phyloP scores from a whole-genome alignment of 2,888 invertebrate genomes.

The Sesia apiformis region DNA sequence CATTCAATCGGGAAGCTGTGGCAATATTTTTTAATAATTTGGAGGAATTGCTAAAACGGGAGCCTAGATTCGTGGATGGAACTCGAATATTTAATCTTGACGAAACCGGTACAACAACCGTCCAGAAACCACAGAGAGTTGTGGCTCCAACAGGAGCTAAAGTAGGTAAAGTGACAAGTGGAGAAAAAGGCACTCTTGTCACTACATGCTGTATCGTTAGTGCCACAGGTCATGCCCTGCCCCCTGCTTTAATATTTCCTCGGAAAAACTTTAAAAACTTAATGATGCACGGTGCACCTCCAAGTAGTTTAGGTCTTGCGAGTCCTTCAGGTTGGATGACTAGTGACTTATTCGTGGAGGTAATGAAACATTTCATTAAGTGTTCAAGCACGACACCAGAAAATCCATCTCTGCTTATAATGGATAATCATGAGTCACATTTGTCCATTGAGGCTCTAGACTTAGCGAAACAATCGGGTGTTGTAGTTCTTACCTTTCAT shows the following conservation, averaged over 20 bases:
- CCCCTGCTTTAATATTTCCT: neutral
- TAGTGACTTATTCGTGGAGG: neutral
- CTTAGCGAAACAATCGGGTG: neutral
- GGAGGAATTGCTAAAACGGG: too few species aligned
- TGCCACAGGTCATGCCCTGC: neutral
- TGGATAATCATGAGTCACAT: neutral
- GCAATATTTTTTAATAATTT: too few species aligned
- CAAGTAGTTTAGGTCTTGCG: neutral
- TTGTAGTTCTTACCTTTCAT: neutral
- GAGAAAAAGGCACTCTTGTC: neutral
- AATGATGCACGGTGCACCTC: neutral
- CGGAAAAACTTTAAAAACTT: neutral
- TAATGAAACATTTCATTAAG: neutral
- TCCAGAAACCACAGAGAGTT: too few species aligned
- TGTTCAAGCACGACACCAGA: neutral
- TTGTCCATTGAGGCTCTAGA: neutral
- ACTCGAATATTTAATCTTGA: too few species aligned
- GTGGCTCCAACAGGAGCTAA: too few species aligned
- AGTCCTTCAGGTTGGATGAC: neutral
- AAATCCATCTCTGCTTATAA: neutral
- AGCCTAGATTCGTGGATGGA: too few species aligned
- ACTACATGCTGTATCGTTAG: neutral
- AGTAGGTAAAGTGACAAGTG: too few species aligned
- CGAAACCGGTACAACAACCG: too few species aligned
- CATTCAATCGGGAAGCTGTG: too few species aligned